These are phyloP conservation scores for Pterophyllum scalare DNA, from an alignment of 2,113 vertebrate genomes.

Conservation along the genomic window DNA sequence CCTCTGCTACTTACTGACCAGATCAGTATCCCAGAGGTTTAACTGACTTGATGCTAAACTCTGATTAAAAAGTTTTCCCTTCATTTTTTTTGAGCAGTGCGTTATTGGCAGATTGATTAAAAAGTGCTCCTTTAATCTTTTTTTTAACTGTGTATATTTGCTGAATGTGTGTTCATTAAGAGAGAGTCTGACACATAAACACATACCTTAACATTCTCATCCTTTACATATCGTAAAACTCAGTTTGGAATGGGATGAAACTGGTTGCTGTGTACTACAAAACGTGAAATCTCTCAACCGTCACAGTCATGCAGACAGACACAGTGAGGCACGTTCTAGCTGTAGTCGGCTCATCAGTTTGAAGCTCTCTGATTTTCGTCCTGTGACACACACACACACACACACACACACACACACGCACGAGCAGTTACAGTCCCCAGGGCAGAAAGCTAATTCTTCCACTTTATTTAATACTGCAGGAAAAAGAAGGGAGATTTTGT, in stretches of 20 bases:
- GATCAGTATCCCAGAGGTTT: too few relatives aligned
- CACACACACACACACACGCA: conserved; percentile 3
- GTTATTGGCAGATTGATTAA: too few relatives aligned
- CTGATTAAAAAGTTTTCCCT: too few relatives aligned
- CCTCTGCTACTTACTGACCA: too few relatives aligned
- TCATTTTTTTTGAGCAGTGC: too few relatives aligned
- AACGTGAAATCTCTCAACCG: conserved; percentile 25
- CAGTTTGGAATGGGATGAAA: conserved; percentile 18
- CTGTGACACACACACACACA: conserved; percentile 5
- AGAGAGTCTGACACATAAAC: conserved; percentile 18
- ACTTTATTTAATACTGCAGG: conserved; percentile 56
- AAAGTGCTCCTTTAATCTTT: too few relatives aligned
- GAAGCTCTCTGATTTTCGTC: not conserved
- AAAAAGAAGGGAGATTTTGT: conserved; percentile 8
- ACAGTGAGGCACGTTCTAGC: not conserved
- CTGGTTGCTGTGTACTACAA: not conserved
- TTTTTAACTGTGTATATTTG: conserved; percentile 2
- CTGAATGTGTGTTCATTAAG: conserved; percentile 9
- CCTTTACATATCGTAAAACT: conserved; percentile 30
- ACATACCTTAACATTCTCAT: conserved; percentile 37
- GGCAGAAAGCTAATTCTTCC: conserved; percentile 31
- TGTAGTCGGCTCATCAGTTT: conserved; percentile 7
- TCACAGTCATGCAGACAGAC: not conserved
- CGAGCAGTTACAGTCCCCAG: not conserved
- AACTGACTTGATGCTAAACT: too few relatives aligned